These are phyloP conservation scores for Vimba vimba DNA, from an alignment of 2,113 vertebrate genomes.

Conservation along the genomic window DNA sequence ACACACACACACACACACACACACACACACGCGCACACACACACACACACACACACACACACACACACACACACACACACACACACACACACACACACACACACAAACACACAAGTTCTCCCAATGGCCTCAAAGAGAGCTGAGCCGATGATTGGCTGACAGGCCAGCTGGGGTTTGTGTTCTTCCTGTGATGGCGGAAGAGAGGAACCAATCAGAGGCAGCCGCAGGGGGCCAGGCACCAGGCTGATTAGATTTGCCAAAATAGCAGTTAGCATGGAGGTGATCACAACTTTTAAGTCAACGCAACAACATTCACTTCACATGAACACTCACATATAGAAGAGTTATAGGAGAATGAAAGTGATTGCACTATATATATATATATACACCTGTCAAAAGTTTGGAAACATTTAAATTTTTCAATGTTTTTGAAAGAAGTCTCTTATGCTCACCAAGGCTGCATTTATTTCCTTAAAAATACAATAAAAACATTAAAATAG, in stretches of 20 bases:
- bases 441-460: too few relatives aligned
- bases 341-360: background rate
- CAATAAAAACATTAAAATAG: too few relatives aligned
- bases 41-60: background rate
- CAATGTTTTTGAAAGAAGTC: too few relatives aligned
- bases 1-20: too few relatives aligned
- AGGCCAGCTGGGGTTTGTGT: slow-evolving; percentile 41
- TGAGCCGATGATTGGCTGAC: slow-evolving; percentile 32
- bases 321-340: slow-evolving; percentile 19
- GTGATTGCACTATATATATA: background rate
- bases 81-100: too few relatives aligned
- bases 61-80: too few relatives aligned
- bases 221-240: slow-evolving; percentile 45
- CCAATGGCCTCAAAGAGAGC: slow-evolving; percentile 31
- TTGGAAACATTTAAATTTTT: too few relatives aligned
- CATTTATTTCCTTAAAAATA: too few relatives aligned
- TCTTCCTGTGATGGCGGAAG: slow-evolving; percentile 50
- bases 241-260: slow-evolving; percentile 55
- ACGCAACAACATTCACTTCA: slow-evolving; percentile 39
- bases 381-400: too few relatives aligned
- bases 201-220: slow-evolving; percentile 55
- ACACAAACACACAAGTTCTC: background rate
- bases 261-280: slow-evolving; percentile 47
- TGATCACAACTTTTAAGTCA: slow-evolving; percentile 53
- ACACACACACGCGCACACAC: too few relatives aligned